Evolutionary conservation across 2,888 invertebrate species (phyloP), one percentile per base, ranked within the genome.

Genomic region (Caenorhabditis sinica): DNA sequence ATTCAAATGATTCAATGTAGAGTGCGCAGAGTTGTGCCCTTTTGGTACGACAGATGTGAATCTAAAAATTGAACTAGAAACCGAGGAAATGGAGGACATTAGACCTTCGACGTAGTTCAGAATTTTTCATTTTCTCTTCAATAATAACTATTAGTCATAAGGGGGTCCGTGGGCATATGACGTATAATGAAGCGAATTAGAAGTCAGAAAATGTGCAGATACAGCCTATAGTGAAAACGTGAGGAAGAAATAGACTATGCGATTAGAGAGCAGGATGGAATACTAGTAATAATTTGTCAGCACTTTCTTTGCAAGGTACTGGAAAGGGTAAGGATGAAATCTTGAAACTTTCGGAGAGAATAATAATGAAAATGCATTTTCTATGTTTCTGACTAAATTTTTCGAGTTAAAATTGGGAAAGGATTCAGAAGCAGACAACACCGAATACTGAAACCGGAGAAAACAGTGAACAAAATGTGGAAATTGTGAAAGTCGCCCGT

Each of bases 1-100:
- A 81, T 73, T 65, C 36, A 11, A 81, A 23, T 68, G 65, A 81
- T 81, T 72, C 40, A 60, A 81, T 77, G 63, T 36, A 36, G 53
- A 58, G 30, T 61, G 51, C 58, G 51, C 65, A 25, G 13, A 40
- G 23, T 11, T 45, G 23, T 63, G 53, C 49, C 33, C 63, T 82
- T 49, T 56, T 23, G 20, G 17, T 25, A 15, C 33, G 36, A 36
- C 40, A 6, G 40, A 6, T 36, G 33, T 36, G 51, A 9, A 5
- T 36, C 61, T 61, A 43, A 63, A 73, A 74, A 63, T 40, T 61
- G 68, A 33, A 68, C 68, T 53, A 45, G 74, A 23, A 53, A n/a
- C 9, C 11, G 28, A 66, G 17, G 56, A 79, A 60, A 63, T 9
- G 25, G 30, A 71, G 77, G 77, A 20, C 69, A 43, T 28, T n/a